These are phyloP conservation scores for Typhlomys cinereus DNA, from an alignment of 2,113 vertebrate genomes.

Conservation along the genomic window DNA sequence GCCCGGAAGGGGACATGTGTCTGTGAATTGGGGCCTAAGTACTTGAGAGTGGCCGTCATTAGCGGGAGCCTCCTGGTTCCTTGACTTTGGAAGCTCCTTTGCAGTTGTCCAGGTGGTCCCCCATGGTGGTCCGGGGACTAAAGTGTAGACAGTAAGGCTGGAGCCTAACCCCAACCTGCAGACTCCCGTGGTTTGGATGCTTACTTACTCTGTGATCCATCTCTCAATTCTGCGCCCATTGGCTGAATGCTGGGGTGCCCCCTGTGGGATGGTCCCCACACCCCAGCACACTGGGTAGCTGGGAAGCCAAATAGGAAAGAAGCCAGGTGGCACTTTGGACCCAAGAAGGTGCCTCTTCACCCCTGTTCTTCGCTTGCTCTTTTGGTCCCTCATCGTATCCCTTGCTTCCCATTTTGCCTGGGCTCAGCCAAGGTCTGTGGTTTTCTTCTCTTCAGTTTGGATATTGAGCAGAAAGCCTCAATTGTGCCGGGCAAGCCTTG, in stretches of 20 bases:
- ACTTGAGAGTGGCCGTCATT: fast-evolving
- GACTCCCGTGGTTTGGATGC: background rate
- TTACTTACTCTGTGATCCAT: background rate
- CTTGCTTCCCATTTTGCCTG: fast-evolving
- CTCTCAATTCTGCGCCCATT: background rate
- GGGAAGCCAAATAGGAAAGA: fast-evolving
- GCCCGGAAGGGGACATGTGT: background rate
- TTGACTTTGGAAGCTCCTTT: background rate
- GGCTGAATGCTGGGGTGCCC: background rate
- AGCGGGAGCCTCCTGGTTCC: fast-evolving
- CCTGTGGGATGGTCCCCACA: background rate
- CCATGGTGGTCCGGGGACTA: too few relatives aligned
- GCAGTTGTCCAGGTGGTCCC: too few relatives aligned
- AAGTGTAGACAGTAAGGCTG: too few relatives aligned
- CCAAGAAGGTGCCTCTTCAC: fast-evolving
- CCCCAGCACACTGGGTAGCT: background rate
- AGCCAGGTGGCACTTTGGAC: background rate
- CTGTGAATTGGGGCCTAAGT: too few relatives aligned
- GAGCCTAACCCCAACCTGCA: too few relatives aligned
- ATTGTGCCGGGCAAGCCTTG: background rate
- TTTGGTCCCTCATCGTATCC: fast-evolving
- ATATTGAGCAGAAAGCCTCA: background rate
- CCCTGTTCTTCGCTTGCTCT: fast-evolving
- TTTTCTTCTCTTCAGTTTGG: background rate
- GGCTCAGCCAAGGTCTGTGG: background rate